These are phyloP conservation scores for Papilio gigon DNA, from an alignment of 2,888 invertebrate species.

Conservation along the genomic window DNA sequence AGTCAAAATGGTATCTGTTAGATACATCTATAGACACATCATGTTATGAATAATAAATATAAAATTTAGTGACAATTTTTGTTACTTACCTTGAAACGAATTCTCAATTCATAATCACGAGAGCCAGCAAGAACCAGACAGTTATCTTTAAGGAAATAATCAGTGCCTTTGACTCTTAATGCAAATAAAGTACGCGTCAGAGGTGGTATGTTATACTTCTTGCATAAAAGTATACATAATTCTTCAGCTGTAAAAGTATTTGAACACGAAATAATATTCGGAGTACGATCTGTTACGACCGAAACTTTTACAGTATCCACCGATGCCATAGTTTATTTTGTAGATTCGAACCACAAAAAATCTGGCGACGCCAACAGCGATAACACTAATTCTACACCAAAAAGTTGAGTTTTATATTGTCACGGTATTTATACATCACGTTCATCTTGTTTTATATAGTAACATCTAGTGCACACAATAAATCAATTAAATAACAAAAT, in stretches of 20 bases:
- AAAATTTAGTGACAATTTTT: not conserved
- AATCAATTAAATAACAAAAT: conserved; percentile 51
- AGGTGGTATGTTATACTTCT: conserved; percentile 87
- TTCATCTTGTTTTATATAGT: conserved; percentile 50
- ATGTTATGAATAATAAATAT: not conserved
- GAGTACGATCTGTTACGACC: conserved; percentile 68
- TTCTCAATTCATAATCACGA: conserved; percentile 87
- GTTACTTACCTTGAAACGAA: conserved; percentile 88
- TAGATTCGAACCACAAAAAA: conserved; percentile 62
- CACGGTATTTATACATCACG: conserved; percentile 49
- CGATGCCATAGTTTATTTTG: conserved; percentile 65
- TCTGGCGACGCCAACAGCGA: conserved; percentile 62
- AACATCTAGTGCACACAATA: conserved; percentile 47
- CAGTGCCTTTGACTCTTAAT: conserved; percentile 84
- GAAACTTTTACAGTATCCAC: conserved; percentile 74
- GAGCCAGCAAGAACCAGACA: conserved; percentile 71
- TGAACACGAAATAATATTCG: conserved; percentile 72
- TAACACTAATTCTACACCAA: conserved; percentile 58
- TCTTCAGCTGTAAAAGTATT: conserved; percentile 84
- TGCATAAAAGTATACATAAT: conserved; percentile 87
- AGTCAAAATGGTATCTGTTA: not conserved
- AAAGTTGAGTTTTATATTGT: conserved; percentile 49
- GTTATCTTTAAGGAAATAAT: conserved; percentile 87
- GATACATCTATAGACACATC: not conserved
- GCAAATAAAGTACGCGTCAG: conserved; percentile 90